A percentile compares a stretch with the other conserved stretches of the same genome.
phyloP scores from a whole-genome alignment of 2,888 invertebrate species.

The Hirudinaria manillensis region DNA sequence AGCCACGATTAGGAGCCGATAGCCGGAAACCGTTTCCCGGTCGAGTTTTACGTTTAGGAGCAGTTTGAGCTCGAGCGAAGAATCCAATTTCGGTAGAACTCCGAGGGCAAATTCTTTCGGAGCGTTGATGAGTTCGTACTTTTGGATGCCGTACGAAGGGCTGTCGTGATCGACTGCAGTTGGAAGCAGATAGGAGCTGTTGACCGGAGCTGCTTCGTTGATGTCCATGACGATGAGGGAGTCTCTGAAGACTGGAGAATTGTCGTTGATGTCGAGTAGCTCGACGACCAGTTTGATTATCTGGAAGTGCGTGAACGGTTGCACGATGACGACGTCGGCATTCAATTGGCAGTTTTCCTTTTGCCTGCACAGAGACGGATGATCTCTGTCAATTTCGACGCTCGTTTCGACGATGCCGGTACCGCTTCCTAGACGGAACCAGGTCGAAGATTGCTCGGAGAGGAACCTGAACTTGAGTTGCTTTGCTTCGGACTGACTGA shows the following conservation, averaged over 20 bases:
- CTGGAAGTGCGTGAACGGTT: slow-evolving; percentile 21
- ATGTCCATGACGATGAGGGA: slow-evolving; percentile 34
- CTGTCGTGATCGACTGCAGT: slow-evolving; percentile 39
- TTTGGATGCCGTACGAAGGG: slow-evolving; percentile 34
- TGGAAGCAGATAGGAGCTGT: slow-evolving; percentile 37
- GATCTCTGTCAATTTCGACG: slow-evolving; percentile 24
- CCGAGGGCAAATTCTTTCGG: slow-evolving; percentile 24
- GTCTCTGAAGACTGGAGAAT: slow-evolving; percentile 37
- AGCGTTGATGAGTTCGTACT: slow-evolving; percentile 35
- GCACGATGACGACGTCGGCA: slow-evolving; percentile 22
- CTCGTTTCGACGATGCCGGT: slow-evolving; percentile 21
- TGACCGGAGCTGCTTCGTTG: slow-evolving; percentile 36
- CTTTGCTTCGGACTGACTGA: neutral
- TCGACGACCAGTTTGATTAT: slow-evolving; percentile 38
- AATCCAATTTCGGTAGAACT: slow-evolving; percentile 15
- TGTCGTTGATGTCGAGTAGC: slow-evolving; percentile 40
- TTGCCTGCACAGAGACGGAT: slow-evolving; percentile 18
- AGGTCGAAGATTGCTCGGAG: slow-evolving; percentile 16
- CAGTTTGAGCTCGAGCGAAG: slow-evolving; percentile 33
- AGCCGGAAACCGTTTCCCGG: slow-evolving; percentile 33
- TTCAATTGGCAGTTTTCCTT: slow-evolving; percentile 13
- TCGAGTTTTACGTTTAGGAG: slow-evolving; percentile 35
- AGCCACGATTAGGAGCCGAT: slow-evolving; percentile 23
- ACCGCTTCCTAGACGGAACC: neutral
- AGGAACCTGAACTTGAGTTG: slow-evolving; percentile 23